Conservation (phyloP, 2,888 invertebrate genomes). For the Cosmorhoe ocellata region DNA sequence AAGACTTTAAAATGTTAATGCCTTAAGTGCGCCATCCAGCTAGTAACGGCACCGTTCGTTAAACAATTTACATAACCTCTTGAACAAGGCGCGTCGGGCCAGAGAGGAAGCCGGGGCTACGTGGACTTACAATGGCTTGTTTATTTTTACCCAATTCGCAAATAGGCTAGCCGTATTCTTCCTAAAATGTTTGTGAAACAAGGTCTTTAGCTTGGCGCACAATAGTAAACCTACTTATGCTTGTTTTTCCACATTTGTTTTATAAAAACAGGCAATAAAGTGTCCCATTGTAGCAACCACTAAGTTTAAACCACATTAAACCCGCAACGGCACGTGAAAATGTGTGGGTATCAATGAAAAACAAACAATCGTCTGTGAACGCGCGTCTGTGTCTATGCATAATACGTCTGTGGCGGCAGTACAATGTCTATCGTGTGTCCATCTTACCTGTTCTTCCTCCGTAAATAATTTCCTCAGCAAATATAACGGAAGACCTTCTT, state of each 20-base stretch:
- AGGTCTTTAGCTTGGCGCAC: constrained; percentile 30
- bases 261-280: too few species aligned
- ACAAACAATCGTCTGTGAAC: too few species aligned
- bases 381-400: too few species aligned
- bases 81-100: constrained; percentile 35
- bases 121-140: constrained; percentile 33
- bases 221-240: constrained; percentile 27
- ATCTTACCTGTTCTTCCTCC: constrained; percentile 13
- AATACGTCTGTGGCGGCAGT: too few species aligned
- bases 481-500: constrained; percentile 23
- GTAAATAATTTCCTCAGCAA: constrained; percentile 23
- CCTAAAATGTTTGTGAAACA: constrained; percentile 35
- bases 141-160: constrained; percentile 36
- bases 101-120: constrained; percentile 21
- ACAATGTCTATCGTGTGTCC: too few species aligned
- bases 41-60: constrained; percentile 61
- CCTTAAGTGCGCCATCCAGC: constrained; percentile 65
- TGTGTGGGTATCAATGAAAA: too few species aligned
- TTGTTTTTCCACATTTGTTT: constrained; percentile 9
- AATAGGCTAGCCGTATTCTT: constrained; percentile 31
- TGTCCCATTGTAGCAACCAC: too few species aligned
- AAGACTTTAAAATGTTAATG: constrained; percentile 73
- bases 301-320: too few species aligned
- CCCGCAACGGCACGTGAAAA: too few species aligned
- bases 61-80: constrained; percentile 73